Conservation (phyloP, 2,797 vertebrate genomes). For the Sylvia borin region DNA sequence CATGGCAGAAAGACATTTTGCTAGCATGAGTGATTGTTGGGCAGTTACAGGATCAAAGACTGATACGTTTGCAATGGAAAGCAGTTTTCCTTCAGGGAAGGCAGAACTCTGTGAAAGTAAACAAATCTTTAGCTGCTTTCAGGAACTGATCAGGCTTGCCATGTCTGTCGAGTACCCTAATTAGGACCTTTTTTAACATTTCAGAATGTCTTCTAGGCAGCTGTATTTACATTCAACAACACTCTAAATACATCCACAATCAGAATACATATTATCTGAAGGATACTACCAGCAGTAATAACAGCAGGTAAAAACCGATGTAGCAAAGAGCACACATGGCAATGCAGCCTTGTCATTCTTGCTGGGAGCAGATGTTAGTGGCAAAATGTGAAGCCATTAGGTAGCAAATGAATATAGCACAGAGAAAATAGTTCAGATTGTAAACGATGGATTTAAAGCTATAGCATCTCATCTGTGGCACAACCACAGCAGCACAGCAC, state of each 20-base stretch:
- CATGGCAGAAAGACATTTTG: neutral
- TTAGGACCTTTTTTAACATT: neutral
- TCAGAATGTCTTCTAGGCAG: neutral
- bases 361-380: neutral
- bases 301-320: neutral
- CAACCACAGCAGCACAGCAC: neutral
- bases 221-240: neutral
- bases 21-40: neutral
- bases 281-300: neutral
- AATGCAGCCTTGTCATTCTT: neutral
- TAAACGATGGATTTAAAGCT: neutral
- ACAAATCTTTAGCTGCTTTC: constrained; percentile 51
- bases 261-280: neutral
- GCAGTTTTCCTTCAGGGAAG: constrained; percentile 26
- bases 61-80: neutral
- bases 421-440: neutral
- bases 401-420: neutral
- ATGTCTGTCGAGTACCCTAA: neutral
- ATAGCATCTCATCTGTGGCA: neutral
- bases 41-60: neutral
- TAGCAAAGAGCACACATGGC: neutral
- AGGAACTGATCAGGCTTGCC: constrained; percentile 16
- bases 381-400: neutral
- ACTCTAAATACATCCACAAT: neutral
- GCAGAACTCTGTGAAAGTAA: constrained; percentile 28